Evolutionary conservation across 2,888 invertebrate species (phyloP), one percentile per base, ranked within the genome.

Genomic region (Cryptus viduatorius): DNA sequence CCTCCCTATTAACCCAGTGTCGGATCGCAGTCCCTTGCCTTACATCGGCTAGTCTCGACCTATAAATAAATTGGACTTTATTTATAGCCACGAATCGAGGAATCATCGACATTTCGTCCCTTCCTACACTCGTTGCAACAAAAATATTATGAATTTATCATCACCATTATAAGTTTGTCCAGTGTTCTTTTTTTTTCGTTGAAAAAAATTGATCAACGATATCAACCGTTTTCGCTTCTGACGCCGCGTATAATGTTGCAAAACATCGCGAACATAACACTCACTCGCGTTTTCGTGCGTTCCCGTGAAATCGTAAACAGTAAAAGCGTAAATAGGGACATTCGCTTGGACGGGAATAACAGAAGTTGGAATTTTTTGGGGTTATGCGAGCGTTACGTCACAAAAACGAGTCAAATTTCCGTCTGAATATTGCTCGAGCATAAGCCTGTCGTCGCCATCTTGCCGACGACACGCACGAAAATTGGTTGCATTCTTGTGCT

Each of bases 51-150:
- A 89, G 92, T 92, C 92, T 88, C 90, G 89, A 91, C 89, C 93
- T 92, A 93, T 90, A 92, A 93, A 93, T 93, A 93, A 91, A 90
- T 90, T 90, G 91, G 90, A 90, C 89, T 91, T 91, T 92, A 92
- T 84, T 82, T 71, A 79, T 82, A 84, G 84, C 64, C 37, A 48
- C 31, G 37, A 65, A 16, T 56, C 64, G 64, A 73, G 68, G 37
- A 73, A 65, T 78, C 48, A 61, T 59, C 59, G 59, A 61, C 59
- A 29, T 56, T 19, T 56, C 59, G 31, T 61, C n/a, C 59, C 29
- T 29, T 61, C 29, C 31, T 2, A 8, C 37, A 37, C n/a, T 12
- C 59, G 59, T 61, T n/a, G 14, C 29, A 31, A 29, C 59, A 4
- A 61, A 61, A 48, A 56, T 56, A 31, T 77, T 61, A 19, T 48